phyloP scores from a whole-genome alignment of 2,888 invertebrate genomes.

The Aradus depressus region DNA sequence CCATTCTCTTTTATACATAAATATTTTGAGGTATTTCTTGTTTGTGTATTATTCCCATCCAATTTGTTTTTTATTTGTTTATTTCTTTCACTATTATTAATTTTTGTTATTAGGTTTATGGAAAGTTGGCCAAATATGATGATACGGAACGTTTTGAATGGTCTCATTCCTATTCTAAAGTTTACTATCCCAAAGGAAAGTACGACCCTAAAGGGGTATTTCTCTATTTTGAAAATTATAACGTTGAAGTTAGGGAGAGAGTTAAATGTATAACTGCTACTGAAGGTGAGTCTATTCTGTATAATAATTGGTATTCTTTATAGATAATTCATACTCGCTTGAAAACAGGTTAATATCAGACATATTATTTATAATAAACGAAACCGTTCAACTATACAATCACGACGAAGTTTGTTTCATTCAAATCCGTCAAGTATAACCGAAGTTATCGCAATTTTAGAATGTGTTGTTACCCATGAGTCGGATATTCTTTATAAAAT shows the following conservation, averaged over 20 bases:
- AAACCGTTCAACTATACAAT: too few species aligned
- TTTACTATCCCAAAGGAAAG: conserved; percentile 75
- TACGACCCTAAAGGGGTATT: conserved; percentile 87
- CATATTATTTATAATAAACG: too few species aligned
- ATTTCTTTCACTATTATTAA: too few species aligned
- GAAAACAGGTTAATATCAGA: too few species aligned
- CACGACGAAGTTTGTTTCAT: too few species aligned
- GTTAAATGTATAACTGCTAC: conserved; percentile 92
- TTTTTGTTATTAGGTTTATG: conserved; percentile 54
- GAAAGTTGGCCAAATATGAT: conserved; percentile 62
- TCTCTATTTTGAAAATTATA: conserved; percentile 95
- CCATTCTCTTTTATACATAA: conserved; percentile 87
- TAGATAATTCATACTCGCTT: too few species aligned
- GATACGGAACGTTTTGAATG: conserved; percentile 80
- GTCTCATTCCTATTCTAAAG: conserved; percentile 87
- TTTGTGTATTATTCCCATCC: neutral
- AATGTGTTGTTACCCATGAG: neutral
- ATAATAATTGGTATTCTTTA: too few species aligned
- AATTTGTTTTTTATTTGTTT: conserved; percentile 1
- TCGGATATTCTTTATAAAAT: neutral
- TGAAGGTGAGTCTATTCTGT: conserved; percentile 53
- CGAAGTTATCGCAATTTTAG: too few species aligned
- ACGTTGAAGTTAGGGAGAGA: conserved; percentile 89
- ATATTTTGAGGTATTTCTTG: conserved; percentile 68
- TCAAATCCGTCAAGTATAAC: too few species aligned